Conservation (phyloP, 2,888 invertebrate genomes). For the Eledona agricola region DNA sequence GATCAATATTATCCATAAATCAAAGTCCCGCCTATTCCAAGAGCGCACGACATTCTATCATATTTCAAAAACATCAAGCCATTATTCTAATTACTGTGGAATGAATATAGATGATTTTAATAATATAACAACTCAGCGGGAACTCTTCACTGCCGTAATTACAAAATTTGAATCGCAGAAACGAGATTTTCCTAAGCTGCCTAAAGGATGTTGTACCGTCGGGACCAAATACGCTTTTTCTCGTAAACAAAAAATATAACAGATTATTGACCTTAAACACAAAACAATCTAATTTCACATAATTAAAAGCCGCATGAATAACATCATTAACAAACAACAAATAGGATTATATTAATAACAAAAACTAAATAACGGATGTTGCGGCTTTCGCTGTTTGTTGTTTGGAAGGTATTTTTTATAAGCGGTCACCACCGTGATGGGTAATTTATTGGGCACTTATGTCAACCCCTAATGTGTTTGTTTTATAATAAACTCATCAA, state of each 20-base stretch:
- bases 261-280: conserved; percentile 3
- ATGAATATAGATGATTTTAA: conserved; percentile 59
- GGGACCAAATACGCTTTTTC: conserved; percentile 12
- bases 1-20: conserved; percentile 60
- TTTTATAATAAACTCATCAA: conserved; percentile 32
- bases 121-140: conserved; percentile 52
- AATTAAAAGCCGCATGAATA: no score
- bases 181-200: conserved; percentile 23
- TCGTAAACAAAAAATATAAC: conserved; percentile 10
- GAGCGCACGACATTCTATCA: conserved; percentile 60
- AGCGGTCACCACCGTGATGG: no score
- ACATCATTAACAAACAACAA: no score
- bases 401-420: conserved; percentile 1
- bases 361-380: no score
- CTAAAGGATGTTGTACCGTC: conserved; percentile 11
- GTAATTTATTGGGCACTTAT: conserved; percentile 18
- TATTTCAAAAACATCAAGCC: conserved; percentile 61
- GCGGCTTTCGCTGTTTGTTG: no score
- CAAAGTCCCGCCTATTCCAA: conserved; percentile 59
- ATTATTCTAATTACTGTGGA: conserved; percentile 60
- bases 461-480: conserved; percentile 33
- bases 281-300: conserved; percentile 2
- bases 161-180: conserved; percentile 42
- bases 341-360: no score
- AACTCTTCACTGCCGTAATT: conserved; percentile 43